Conservation (phyloP, 2,113 vertebrate species). For the Andinoacara biseriatus region DNA sequence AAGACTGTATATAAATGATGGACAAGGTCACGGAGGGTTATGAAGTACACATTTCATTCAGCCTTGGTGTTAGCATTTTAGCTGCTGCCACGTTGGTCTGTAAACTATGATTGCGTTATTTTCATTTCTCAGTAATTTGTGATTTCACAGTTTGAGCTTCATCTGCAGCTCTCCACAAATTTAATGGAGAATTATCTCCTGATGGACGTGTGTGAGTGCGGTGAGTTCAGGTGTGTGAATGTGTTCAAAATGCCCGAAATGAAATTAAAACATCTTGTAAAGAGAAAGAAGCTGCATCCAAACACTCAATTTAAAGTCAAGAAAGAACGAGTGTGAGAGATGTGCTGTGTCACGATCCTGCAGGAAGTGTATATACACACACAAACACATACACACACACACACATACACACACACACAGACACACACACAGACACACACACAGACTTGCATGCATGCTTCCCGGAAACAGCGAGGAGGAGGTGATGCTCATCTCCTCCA, state of each 20-base stretch:
- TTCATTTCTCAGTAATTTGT: background rate
- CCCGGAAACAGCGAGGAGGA: conserved; percentile 57
- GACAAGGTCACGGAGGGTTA: no score
- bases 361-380: background rate
- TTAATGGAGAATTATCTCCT: background rate
- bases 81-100: no score
- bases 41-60: no score
- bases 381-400: conserved; percentile 17
- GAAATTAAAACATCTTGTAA: background rate
- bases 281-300: background rate
- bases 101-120: background rate
- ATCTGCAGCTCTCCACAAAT: no score
- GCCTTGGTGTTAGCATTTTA: no score
- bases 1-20: no score
- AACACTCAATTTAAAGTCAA: fast-evolving
- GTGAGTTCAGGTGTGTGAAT: background rate
- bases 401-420: conserved; percentile 14
- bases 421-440: conserved; percentile 19
- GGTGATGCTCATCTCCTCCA: conserved; percentile 43
- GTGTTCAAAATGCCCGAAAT: background rate
- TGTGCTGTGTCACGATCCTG: conserved; percentile 30
- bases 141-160: background rate
- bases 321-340: background rate
- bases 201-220: background rate
- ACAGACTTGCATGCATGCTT: conserved; percentile 18